Percentiles rank a stretch among this genome's conserved stretches.
phyloP scores from a whole-genome alignment of 2,888 invertebrate species.

The Parnassius orleans region DNA sequence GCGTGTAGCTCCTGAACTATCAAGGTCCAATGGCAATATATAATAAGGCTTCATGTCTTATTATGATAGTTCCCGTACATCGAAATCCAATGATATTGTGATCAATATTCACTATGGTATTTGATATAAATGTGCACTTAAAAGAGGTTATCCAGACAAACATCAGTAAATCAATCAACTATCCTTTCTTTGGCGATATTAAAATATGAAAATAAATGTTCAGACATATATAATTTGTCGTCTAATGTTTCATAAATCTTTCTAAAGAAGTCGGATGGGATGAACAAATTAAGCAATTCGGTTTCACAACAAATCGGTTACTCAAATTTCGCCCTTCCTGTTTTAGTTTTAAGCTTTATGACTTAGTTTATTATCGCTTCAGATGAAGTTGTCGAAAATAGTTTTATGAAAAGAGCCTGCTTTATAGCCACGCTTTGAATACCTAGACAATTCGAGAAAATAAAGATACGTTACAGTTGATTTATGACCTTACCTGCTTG shows the following conservation, averaged over 20 bases:
- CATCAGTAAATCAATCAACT: constrained; percentile 11
- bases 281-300: not conserved
- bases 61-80: no score
- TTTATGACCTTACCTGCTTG: not conserved
- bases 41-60: no score
- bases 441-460: constrained; percentile 29
- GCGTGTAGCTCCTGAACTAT: no score
- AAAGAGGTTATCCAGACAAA: not conserved
- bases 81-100: no score
- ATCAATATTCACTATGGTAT: no score
- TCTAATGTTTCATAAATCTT: constrained; percentile 27
- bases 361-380: not conserved
- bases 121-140: not conserved
- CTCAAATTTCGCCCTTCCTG: constrained; percentile 8
- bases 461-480: not conserved
- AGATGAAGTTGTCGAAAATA: constrained; percentile 21
- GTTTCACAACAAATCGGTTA: not conserved
- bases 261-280: constrained; percentile 28
- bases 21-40: no score
- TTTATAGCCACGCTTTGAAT: constrained; percentile 30
- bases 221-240: constrained; percentile 28
- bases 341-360: not conserved
- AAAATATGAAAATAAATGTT: constrained; percentile 25
- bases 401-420: constrained; percentile 31
- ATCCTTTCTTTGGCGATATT: constrained; percentile 13